Evolutionary conservation across 2,888 invertebrate genomes (phyloP), one percentile per base, ranked within the genome.

Genomic region (Sinodicranocentrus sp.): DNA sequence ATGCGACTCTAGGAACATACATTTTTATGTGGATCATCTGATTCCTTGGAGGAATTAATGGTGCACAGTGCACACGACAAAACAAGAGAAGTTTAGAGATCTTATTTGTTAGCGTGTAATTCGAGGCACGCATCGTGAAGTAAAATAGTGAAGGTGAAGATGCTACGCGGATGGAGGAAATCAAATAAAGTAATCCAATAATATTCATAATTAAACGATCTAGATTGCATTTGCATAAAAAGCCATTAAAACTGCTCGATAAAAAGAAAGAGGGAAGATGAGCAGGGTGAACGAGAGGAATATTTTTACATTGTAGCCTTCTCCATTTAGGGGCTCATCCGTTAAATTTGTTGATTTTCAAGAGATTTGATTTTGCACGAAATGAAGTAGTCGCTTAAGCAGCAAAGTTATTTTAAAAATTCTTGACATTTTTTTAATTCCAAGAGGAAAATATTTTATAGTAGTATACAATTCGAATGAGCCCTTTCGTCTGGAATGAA

Each of bases 111-210:
- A 33, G 3, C 33, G 3, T 33, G 33, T 33, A 6, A 33, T 10
- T 33, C 33, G 33, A 33, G 3, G 33, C 33, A 3, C 10, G 33
- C 33, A 33, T 33, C 10, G 10, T 33, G 33, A 33, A 10, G 33
- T 33, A n/a, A 39, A 39, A 39, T n/a, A 15, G 48, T 10, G 48
- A 48, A 48, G 54, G 23, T 21, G 25, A 57, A 57, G 57, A 48
- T 48, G 48, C 6, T 25, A 57, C 57, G 57, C 57, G 57, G 57
- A 57, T 57, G 57, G n/a, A 57, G 57, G 57, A 57, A 57, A 57
- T 57, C 25, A 23, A 25, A 25, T 23, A 3, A 15, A 57, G 17
- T 52, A 17, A 52, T 52, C 25, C 15, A 21, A 10, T 57, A 57
- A 57, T 25, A 57, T 25, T 57, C 21, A 52, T 23, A 57, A 57